Evolutionary conservation across 2,797 vertebrate species (phyloP).

Genomic region (Synanceia verrucosa): DNA sequence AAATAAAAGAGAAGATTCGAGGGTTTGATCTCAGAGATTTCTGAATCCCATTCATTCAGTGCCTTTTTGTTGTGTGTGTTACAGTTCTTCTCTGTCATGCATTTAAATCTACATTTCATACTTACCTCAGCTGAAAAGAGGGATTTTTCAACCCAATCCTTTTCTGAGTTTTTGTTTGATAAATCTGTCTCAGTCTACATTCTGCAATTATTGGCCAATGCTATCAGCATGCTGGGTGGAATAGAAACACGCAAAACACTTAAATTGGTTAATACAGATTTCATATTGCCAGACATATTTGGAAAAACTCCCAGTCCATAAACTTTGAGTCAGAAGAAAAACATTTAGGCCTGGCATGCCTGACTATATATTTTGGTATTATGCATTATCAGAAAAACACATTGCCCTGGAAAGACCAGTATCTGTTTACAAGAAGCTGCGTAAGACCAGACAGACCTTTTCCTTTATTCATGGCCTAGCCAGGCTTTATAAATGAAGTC

Average conservation of each 20-base stretch:
- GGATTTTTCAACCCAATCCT: constrained; percentile 12
- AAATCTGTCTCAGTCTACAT: constrained; percentile 24
- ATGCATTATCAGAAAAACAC: constrained; percentile 53
- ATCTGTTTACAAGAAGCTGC: constrained; percentile 61
- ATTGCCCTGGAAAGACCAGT: constrained; percentile 11
- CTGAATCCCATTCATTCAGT: constrained; percentile 10
- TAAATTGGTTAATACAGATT: background rate
- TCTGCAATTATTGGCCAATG: background rate
- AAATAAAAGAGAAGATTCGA: constrained; percentile 26
- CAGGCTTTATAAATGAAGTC: constrained; percentile 66
- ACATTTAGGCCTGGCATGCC: too few relatives aligned
- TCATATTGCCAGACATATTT: background rate
- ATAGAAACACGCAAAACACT: background rate
- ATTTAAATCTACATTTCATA: constrained; percentile 44
- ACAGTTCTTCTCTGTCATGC: constrained; percentile 23
- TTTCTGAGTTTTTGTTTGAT: constrained; percentile 11
- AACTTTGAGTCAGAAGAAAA: background rate
- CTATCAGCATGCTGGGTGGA: background rate
- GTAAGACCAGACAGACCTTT: constrained; percentile 47
- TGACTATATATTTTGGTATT: constrained; percentile 2
- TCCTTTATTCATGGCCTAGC: constrained; percentile 56
- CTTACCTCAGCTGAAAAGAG: constrained; percentile 22
- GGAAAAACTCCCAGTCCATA: background rate
- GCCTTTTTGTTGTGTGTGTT: constrained; percentile 31
- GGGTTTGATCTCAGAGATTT: constrained; percentile 37